These are phyloP conservation scores for Ephestia elutella DNA, from an alignment of 1,140 invertebrate species.

Conservation along the genomic window DNA sequence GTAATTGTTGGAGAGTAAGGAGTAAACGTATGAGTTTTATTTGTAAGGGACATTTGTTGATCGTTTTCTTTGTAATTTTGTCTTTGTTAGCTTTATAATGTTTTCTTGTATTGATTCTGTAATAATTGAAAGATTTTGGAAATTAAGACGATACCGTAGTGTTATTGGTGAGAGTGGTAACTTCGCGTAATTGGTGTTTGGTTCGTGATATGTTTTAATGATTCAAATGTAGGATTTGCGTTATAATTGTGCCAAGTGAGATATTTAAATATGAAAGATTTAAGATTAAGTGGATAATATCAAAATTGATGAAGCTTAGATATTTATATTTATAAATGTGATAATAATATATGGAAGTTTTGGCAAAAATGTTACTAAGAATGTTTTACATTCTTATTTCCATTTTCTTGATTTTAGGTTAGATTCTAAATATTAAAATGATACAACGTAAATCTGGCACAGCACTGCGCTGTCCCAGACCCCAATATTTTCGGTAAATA, in stretches of 20 bases:
- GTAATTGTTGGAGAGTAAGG: conserved; percentile 59
- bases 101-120: conserved; percentile 54
- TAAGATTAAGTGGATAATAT: conserved; percentile 72
- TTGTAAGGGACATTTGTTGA: conserved; percentile 70
- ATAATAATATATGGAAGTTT: conserved; percentile 72
- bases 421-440: conserved; percentile 24
- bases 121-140: conserved; percentile 27
- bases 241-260: conserved; percentile 71
- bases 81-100: conserved; percentile 70
- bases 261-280: conserved; percentile 65
- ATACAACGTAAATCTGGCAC: neutral
- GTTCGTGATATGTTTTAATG: conserved; percentile 42
- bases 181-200: conserved; percentile 36
- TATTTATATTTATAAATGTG: conserved; percentile 69
- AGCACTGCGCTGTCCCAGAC: neutral
- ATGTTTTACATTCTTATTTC: conserved; percentile 53
- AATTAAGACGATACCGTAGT: conserved; percentile 35
- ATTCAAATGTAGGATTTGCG: conserved; percentile 60
- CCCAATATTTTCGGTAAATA: neutral
- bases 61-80: conserved; percentile 71
- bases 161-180: conserved; percentile 32
- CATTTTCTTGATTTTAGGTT: conserved; percentile 48
- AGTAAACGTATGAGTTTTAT: conserved; percentile 62
- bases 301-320: conserved; percentile 65
- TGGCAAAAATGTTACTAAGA: conserved; percentile 54